Evolutionary conservation across 2,888 invertebrate species (phyloP).

Genomic region (Glyphotaelius pellucidus): DNA sequence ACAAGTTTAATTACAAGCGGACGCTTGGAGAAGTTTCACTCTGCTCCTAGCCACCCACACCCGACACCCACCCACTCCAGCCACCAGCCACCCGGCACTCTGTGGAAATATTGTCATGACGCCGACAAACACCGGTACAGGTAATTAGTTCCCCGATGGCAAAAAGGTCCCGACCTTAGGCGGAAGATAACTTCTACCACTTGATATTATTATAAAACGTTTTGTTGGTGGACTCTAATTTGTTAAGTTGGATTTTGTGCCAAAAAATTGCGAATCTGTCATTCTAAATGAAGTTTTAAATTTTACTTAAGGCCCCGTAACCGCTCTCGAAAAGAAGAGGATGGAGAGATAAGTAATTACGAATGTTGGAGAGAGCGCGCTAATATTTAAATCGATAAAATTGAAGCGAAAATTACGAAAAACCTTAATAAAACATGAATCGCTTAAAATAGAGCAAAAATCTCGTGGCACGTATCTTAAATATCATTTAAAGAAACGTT

Average conservation of each 20-base stretch:
- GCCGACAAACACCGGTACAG: conserved; percentile 11
- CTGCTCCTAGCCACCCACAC: not conserved
- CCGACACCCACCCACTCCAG: not conserved
- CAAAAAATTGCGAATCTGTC: not conserved
- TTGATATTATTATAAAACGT: conserved; percentile 18
- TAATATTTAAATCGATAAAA: too few species aligned
- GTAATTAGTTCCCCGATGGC: conserved; percentile 3
- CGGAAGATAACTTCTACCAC: not conserved
- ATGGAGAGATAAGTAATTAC: too few species aligned
- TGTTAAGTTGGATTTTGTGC: not conserved
- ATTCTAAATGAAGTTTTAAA: not conserved
- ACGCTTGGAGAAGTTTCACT: conserved; percentile 61
- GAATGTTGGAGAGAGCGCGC: too few species aligned
- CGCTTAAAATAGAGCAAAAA: too few species aligned
- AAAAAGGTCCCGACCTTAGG: conserved; percentile 9
- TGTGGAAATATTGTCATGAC: conserved; percentile 12
- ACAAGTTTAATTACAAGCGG: conserved; percentile 65
- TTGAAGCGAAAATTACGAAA: too few species aligned
- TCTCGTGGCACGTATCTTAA: too few species aligned
- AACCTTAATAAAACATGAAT: too few species aligned
- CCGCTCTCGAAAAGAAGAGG: too few species aligned
- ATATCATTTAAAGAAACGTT: too few species aligned
- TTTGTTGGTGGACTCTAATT: not conserved
- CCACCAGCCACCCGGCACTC: conserved; percentile 30
- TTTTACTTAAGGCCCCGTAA: not conserved